These are phyloP conservation scores for Neoascia interrupta DNA, from an alignment of 2,888 invertebrate species.

Conservation along the genomic window DNA sequence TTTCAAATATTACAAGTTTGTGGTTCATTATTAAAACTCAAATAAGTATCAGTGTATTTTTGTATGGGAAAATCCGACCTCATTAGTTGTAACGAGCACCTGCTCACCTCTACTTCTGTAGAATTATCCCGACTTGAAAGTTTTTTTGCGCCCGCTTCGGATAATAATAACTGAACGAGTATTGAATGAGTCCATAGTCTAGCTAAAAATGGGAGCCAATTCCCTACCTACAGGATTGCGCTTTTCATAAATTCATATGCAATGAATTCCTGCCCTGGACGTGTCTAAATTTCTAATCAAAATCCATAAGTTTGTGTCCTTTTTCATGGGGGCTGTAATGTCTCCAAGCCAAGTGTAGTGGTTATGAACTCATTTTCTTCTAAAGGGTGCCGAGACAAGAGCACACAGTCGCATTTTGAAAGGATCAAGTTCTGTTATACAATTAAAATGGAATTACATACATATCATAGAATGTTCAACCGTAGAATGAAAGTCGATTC, in stretches of 20 bases:
- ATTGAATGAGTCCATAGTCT: slow-evolving; percentile 13
- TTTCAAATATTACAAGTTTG: too few species aligned
- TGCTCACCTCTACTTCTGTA: slow-evolving; percentile 41
- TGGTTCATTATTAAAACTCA: too few species aligned
- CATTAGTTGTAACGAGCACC: slow-evolving; percentile 47
- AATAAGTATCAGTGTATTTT: too few species aligned
- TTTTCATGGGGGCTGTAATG: too few species aligned
- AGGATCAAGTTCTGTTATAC: slow-evolving; percentile 56
- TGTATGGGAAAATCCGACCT: slow-evolving; percentile 39
- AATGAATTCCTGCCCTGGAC: slow-evolving; percentile 57
- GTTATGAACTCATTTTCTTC: slow-evolving; percentile 11
- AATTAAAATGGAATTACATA: slow-evolving; percentile 68
- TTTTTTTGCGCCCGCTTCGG: slow-evolving; percentile 28
- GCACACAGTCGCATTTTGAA: slow-evolving; percentile 62
- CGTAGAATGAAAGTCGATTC: slow-evolving; percentile 9
- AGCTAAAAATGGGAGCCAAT: background rate
- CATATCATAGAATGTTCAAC: slow-evolving; percentile 52
- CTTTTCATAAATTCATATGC: slow-evolving; percentile 66
- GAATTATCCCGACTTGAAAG: slow-evolving; percentile 57
- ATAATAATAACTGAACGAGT: slow-evolving; percentile 56
- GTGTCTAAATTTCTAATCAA: slow-evolving; percentile 66
- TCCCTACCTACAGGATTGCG: slow-evolving; percentile 18
- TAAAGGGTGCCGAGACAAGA: slow-evolving; percentile 11
- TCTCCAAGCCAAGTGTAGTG: too few species aligned
- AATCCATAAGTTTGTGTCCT: slow-evolving; percentile 59